Evolutionary conservation across 1,140 invertebrate species (phyloP), one percentile per base, ranked within the genome.

Genomic region (Hetaerina americana): DNA sequence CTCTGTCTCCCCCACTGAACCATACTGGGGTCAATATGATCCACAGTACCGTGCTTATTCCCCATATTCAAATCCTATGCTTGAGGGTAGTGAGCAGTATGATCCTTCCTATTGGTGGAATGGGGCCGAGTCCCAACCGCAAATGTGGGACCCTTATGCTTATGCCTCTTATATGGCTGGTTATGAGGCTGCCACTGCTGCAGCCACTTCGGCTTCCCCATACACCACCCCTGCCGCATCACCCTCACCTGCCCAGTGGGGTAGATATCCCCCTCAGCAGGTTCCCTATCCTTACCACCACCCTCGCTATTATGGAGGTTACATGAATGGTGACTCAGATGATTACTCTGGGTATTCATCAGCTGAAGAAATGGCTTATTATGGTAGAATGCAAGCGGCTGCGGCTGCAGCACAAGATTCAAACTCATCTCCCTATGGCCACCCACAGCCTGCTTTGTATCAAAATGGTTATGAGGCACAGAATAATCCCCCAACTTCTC

Each of bases 321-420:
- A 57, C 40, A 57, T 57, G 40, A 57, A 57, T 57, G 40, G 70
- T 31, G 81, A 82, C 71, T 76, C 75, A 22, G 80, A 82, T 69
- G 81, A 81, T 66, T 72, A 75, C 49, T 78, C 75, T 66, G 80
- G 80, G 6, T 83, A 83, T 74, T 82, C 79, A 15, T 83, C 81
- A 5, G 79, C 74, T 22, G 81, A 83, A 74, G 81, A 83, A 77
- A 81, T 81, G 78, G 75, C 77, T 5, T 79, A 78, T 57, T 81
- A 81, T 72, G 75, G 26, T 25, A 26, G 25, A 15, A 26, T 26
- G 5, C 67, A 68, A 68, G 67, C 67, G 12, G 67, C 67, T 18
- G 67, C 67, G 15, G 25, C 25, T 2, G 25, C 25, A 26, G 67
- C 67, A 26, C 15, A 10, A 26, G 25, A 57, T 12, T 22, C 12